A percentile compares a stretch with the other conserved stretches of the same genome.
phyloP scores from a whole-genome alignment of 2,888 invertebrate species.

The Mayetiola destructor region DNA sequence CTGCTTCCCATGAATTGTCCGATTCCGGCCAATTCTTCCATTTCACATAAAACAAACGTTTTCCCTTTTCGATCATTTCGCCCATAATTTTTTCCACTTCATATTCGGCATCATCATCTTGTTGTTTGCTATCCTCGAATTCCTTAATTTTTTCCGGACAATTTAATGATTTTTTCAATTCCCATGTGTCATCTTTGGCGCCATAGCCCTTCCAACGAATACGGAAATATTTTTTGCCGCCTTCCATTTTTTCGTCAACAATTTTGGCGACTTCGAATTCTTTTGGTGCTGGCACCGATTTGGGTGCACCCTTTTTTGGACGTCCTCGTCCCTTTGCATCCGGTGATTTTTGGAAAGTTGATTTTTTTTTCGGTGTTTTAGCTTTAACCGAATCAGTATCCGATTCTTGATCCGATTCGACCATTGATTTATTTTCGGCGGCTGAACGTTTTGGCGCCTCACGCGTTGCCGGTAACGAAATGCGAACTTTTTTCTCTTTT shows the following conservation, averaged over 20 bases:
- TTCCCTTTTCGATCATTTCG: constrained; percentile 52
- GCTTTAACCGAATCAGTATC: neutral
- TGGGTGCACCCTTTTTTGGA: neutral
- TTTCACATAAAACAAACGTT: constrained; percentile 52
- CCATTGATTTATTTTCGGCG: neutral
- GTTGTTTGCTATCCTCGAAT: constrained; percentile 25
- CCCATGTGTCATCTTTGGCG: constrained; percentile 59
- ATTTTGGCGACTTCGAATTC: constrained; percentile 46
- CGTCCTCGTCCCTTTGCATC: neutral
- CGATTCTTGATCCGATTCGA: neutral
- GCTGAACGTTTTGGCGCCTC: neutral
- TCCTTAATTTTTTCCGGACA: constrained; percentile 52
- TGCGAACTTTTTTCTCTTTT: neutral
- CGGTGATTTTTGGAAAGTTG: neutral
- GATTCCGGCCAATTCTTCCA: constrained; percentile 63
- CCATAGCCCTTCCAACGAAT: constrained; percentile 68
- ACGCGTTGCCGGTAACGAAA: constrained; percentile 14
- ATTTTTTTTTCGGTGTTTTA: neutral
- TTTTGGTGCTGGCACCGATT: neutral
- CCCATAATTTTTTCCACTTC: constrained; percentile 53
- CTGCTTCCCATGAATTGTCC: constrained; percentile 63
- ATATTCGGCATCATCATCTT: neutral
- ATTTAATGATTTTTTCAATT: constrained; percentile 52
- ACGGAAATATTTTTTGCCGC: constrained; percentile 51
- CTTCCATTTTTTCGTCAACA: constrained; percentile 51